Evolutionary conservation across 1,140 invertebrate genomes (phyloP), one percentile per base, ranked within the genome.

Genomic region (Achroia grisella): DNA sequence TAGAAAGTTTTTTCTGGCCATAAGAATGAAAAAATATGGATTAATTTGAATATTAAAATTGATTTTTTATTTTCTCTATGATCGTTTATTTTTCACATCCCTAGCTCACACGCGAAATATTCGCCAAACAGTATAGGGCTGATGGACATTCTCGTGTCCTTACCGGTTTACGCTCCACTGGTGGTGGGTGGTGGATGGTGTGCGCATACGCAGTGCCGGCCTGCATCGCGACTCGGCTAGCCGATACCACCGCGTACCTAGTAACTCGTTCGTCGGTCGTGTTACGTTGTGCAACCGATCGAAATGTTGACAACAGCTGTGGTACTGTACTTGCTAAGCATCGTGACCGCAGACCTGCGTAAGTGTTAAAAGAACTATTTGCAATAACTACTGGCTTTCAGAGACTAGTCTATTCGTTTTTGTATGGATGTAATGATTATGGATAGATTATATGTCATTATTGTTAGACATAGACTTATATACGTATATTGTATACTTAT

Each of bases 341-440:
- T 65, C 33, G 66, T 54, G 34, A 53, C 69, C 13, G 73, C 77
- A 39, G 75, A 81, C 55, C 69, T 81, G 50, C 77, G 77, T 81
- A 66, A 73, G 77, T 43, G 34, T 32, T 3, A 10, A 11, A 10
- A n/a, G 3, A n/a, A 9, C 14, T 23, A 23, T 23, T 23, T 23
- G n/a, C n/a, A n/a, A n/a, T n/a, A n/a, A n/a, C n/a, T n/a, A n/a
- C n/a, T n/a, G n/a, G n/a, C n/a, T n/a, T n/a, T n/a, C n/a, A n/a
- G n/a, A n/a, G n/a, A n/a, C n/a, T 40, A 14, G 10, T 23, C 12
- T 8, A 8, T 40, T 32, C 34, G 29, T 15, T 8, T 12, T 37
- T 39, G 27, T 3, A 33, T 31, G 27, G 11, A 29, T 30, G 10
- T 13, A 15, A 15, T 10, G 23, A 44, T 23, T 45, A 2, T 14